Evolutionary conservation across 2,888 invertebrate species (phyloP).

Genomic region (Belgica antarctica): DNA sequence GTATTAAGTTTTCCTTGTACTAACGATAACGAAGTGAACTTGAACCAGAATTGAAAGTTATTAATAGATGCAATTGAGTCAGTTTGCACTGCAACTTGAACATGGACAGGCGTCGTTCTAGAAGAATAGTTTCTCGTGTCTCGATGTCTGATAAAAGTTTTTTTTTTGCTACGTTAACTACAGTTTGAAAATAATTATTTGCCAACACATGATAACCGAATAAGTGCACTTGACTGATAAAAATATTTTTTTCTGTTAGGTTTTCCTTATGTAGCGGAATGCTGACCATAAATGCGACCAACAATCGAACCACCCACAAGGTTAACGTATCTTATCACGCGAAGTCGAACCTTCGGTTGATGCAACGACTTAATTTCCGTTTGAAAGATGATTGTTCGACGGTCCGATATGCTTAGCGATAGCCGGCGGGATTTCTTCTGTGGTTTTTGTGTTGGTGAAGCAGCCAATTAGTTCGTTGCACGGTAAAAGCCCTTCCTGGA

Average conservation of each 20-base stretch:
- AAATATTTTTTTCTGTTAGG: background rate
- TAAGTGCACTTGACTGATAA: conserved; percentile 25
- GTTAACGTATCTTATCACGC: background rate
- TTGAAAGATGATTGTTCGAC: background rate
- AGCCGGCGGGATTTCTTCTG: conserved; percentile 79
- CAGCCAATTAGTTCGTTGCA: conserved; percentile 77
- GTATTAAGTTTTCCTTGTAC: too few relatives aligned
- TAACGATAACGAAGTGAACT: too few relatives aligned
- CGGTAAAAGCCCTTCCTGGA: conserved; percentile 67
- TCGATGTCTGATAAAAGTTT: too few relatives aligned
- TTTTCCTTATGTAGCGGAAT: background rate
- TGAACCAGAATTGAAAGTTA: too few relatives aligned
- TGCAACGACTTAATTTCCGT: background rate
- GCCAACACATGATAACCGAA: too few relatives aligned
- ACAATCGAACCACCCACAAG: background rate
- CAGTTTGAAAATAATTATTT: too few relatives aligned
- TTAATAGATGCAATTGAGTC: too few relatives aligned
- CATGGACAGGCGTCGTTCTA: too few relatives aligned
- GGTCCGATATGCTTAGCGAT: conserved; percentile 53
- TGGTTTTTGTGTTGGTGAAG: conserved; percentile 73
- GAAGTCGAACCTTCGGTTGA: too few relatives aligned
- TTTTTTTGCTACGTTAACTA: too few relatives aligned
- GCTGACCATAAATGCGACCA: background rate
- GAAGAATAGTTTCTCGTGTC: too few relatives aligned
- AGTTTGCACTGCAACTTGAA: too few relatives aligned